These are phyloP conservation scores for Epinotia demarniana DNA, from an alignment of 2,888 invertebrate genomes.

Conservation along the genomic window DNA sequence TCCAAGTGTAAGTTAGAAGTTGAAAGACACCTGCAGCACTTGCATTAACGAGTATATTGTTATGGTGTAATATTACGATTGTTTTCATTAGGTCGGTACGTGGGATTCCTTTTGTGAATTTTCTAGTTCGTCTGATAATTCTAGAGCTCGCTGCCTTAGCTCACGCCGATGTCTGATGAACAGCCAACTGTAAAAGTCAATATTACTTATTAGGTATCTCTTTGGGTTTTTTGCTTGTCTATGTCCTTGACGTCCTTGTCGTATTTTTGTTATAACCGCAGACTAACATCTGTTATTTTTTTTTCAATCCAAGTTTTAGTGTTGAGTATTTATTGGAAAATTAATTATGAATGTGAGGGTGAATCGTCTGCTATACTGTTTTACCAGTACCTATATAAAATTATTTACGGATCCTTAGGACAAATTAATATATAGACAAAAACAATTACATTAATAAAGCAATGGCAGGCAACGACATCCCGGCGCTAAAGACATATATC, in stretches of 20 bases:
- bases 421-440: neutral
- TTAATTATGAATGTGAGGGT: too few species aligned
- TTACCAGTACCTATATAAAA: neutral
- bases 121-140: neutral
- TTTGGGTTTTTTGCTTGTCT: too few species aligned
- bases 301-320: too few species aligned
- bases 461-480: slow-evolving; percentile 55
- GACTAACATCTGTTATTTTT: too few species aligned
- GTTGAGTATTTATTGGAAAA: too few species aligned
- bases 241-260: too few species aligned
- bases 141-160: neutral
- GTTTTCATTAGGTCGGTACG: neutral
- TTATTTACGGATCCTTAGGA: neutral
- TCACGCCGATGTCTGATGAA: neutral
- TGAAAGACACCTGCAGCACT: too few species aligned
- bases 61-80: neutral
- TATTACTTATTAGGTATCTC: neutral
- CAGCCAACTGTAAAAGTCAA: slow-evolving; percentile 18
- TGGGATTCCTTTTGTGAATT: slow-evolving; percentile 4
- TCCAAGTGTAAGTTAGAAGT: too few species aligned
- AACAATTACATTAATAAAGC: slow-evolving; percentile 3
- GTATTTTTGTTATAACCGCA: too few species aligned
- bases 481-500: slow-evolving; percentile 71
- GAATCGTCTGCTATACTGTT: neutral
- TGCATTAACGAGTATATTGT: neutral